Base-by-base conservation (phyloP, 2,888 invertebrate genomes). In the Drosophila birchii region DNA sequence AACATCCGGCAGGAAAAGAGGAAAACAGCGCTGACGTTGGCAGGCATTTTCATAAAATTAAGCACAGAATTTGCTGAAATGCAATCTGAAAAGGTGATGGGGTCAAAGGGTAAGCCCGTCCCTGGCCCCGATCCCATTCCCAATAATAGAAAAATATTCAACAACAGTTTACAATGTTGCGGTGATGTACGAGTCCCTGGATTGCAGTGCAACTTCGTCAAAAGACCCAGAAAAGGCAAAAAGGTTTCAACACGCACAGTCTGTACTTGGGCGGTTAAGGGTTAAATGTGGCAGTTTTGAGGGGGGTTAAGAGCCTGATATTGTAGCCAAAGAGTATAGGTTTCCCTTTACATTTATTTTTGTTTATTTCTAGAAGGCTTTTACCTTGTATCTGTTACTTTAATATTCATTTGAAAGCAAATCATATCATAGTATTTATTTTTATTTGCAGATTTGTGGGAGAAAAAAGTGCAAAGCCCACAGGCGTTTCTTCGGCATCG, bases 61-160 rank as follows among this genome's bases (percentile, higher is more conserved):
- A 78, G 71, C 69, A 78, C 63, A 81, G 62, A 69, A 68, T 54
- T 64, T 51, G 32, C 39, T 64, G 49, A 41, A 64, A 61, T 34
- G 64, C 49, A 51, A 62, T 41, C 62, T 34, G 41, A 43, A 26
- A 51, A 14, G 47, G 32, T 62, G 49, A 62, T 62, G 51, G 51
- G 51, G 34, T 16, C 51, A 34, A 20, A 20, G 49, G 49, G 49
- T 2, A 44, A n/a, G 3, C 38, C 54, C 32, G 32, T 9, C 39
- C 29, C 7, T 18, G 29, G 3, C 39, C n/a, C 7, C 32, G 20
- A 12, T 8, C 39, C 12, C 55, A 9, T n/a, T 23, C 32, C 61
- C 66, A 83, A 83, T 83, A 84, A 84, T 80, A 88, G 86, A 84
- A 88, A 86, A 86, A 86, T 80, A 84, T 83, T 83, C 88, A 79